Conservation (phyloP, 1,140 invertebrate genomes). For the Pinna nobilis region DNA sequence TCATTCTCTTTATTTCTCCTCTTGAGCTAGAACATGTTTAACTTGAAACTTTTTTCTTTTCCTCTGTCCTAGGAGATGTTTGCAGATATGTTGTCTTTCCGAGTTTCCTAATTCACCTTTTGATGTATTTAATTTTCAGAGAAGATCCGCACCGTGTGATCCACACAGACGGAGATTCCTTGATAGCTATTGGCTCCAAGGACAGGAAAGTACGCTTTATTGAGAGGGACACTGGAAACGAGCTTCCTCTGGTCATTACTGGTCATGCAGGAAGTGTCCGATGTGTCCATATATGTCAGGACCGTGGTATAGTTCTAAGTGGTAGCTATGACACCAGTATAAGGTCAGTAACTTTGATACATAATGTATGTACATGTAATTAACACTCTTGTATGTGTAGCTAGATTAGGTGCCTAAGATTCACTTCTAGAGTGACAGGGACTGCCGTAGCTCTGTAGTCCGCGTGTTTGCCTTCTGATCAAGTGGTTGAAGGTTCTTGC, state of each 20-base stretch:
- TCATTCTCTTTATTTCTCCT: too few species aligned
- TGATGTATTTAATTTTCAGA: slow-evolving; percentile 43
- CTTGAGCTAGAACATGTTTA: too few species aligned
- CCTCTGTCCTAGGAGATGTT: neutral
- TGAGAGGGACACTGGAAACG: slow-evolving; percentile 65
- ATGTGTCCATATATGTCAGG: slow-evolving; percentile 66
- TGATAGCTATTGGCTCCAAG: slow-evolving; percentile 68
- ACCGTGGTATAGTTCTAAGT: slow-evolving; percentile 67
- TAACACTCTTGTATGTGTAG: neutral
- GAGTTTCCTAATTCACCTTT: neutral
- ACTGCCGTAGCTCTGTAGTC: too few species aligned
- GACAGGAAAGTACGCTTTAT: slow-evolving; percentile 71
- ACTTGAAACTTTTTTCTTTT: too few species aligned
- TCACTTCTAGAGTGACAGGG: too few species aligned
- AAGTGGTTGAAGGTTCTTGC: too few species aligned
- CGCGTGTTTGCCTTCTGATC: too few species aligned
- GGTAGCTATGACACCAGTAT: slow-evolving; percentile 75
- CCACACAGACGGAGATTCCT: slow-evolving; percentile 69
- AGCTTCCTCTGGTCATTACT: slow-evolving; percentile 61
- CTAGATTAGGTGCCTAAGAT: too few species aligned
- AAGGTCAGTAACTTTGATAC: slow-evolving; percentile 50
- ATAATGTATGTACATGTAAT: neutral
- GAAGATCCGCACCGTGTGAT: slow-evolving; percentile 68
- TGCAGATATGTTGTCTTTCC: neutral
- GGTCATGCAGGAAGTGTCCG: slow-evolving; percentile 73